Conservation (phyloP, 1,140 invertebrate genomes). For the Leptopilina clavipes region DNA sequence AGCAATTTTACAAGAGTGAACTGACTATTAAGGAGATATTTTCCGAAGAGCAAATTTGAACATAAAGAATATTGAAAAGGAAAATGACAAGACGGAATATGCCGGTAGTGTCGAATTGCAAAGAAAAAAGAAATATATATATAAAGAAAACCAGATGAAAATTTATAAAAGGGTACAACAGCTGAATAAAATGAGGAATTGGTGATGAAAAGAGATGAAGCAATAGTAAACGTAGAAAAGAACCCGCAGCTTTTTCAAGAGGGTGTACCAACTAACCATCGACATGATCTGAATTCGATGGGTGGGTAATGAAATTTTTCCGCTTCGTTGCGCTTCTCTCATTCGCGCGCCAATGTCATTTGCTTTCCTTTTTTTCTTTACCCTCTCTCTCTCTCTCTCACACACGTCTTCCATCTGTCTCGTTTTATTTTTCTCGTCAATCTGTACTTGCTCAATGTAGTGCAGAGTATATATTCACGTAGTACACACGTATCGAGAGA, state of each 20-base stretch:
- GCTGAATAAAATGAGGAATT: no score
- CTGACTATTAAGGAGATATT: no score
- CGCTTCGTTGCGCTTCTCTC: constrained; percentile 13
- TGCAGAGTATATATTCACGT: not conserved
- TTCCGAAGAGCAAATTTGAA: not conserved
- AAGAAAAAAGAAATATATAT: not conserved
- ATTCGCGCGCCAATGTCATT: not conserved
- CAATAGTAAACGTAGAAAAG: not conserved
- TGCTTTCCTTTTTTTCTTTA: not conserved
- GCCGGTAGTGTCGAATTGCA: not conserved
- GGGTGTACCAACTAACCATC: constrained; percentile 18
- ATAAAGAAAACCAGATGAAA: not conserved
- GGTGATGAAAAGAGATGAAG: not conserved
- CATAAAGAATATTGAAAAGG: not conserved
- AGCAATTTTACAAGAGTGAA: no score
- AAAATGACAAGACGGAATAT: constrained; percentile 19
- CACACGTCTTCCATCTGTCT: not conserved
- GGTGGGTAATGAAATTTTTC: constrained; percentile 19
- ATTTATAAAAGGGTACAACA: not conserved
- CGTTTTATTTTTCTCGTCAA: constrained; percentile 15
- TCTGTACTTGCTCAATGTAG: constrained; percentile 15
- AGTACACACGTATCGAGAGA: not conserved
- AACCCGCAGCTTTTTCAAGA: constrained; percentile 15
- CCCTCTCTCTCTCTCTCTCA: not conserved
- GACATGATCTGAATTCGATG: constrained; percentile 19